phyloP scores from a whole-genome alignment of 2,888 invertebrate genomes.

The Odontocerum albicorne region DNA sequence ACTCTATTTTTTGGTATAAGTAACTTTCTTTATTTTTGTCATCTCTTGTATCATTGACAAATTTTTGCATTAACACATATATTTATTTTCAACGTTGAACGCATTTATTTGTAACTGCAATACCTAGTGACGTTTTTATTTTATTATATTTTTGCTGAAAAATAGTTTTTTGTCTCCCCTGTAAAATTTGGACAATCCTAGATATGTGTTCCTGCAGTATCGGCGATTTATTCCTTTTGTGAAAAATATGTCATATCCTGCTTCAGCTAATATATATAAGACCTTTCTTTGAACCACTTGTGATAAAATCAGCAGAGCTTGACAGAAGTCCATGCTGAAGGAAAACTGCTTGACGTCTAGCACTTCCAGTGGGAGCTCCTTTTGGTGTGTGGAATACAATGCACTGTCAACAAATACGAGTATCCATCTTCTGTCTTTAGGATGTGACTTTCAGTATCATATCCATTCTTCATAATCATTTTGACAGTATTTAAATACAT shows the following conservation, averaged over 20 bases:
- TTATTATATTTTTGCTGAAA: too few relatives aligned
- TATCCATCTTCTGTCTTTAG: conserved; percentile 81
- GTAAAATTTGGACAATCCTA: too few relatives aligned
- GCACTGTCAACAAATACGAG: conserved; percentile 76
- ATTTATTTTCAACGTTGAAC: too few relatives aligned
- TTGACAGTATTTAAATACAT: conserved; percentile 51
- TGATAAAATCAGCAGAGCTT: conserved; percentile 78
- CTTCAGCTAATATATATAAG: conserved; percentile 65
- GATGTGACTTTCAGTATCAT: conserved; percentile 70
- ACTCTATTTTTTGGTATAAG: too few relatives aligned
- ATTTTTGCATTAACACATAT: too few relatives aligned
- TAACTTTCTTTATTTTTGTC: too few relatives aligned
- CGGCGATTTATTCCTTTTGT: too few relatives aligned
- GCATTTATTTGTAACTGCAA: too few relatives aligned
- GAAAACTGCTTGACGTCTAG: conserved; percentile 59
- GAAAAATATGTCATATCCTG: conserved; percentile 75
- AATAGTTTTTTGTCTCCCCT: too few relatives aligned
- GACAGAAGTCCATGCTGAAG: conserved; percentile 82
- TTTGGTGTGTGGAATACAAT: conserved; percentile 72
- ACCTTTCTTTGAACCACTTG: conserved; percentile 65
- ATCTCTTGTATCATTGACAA: too few relatives aligned
- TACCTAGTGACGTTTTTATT: too few relatives aligned
- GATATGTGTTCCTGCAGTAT: too few relatives aligned
- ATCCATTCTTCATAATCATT: conserved; percentile 60
- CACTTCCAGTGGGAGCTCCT: conserved; percentile 41